Evolutionary conservation across 2,113 vertebrate species (phyloP).

Genomic region (Cyphomyrus discorhynchus): DNA sequence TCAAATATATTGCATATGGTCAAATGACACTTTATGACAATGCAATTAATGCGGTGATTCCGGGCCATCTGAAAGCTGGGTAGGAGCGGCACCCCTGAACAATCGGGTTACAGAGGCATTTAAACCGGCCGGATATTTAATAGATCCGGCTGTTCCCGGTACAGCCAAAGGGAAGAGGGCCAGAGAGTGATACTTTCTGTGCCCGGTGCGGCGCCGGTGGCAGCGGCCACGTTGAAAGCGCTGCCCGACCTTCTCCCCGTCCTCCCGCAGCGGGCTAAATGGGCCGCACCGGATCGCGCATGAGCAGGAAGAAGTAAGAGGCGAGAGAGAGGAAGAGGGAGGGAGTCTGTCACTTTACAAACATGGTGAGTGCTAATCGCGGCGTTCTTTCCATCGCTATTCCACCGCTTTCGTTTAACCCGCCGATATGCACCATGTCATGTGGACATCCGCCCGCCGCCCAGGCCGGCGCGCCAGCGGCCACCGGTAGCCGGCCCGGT

Average conservation of each 20-base stretch:
- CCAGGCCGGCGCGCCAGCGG: neutral
- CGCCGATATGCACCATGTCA: neutral
- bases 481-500: neutral
- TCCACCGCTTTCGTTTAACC: neutral
- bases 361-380: constrained; percentile 25
- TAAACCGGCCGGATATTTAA: neutral
- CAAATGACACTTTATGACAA: neutral
- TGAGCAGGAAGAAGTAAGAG: constrained; percentile 59
- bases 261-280: neutral
- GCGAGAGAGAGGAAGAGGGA: constrained; percentile 36
- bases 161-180: neutral
- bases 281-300: constrained; percentile 56
- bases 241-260: constrained; percentile 32
- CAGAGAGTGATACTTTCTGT: neutral
- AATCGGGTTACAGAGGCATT: neutral
- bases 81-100: neutral
- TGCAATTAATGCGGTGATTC: neutral
- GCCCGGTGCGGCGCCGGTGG: neutral
- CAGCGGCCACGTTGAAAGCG: neutral
- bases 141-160: neutral
- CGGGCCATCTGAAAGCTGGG: neutral
- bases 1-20: neutral
- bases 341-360: constrained; percentile 20
- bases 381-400: neutral
- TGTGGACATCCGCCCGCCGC: neutral